Evolutionary conservation across 35 echinoderm and acorn worm species (phyloP), one percentile per base, ranked within the genome.

Genomic region (Patiria miniata): DNA sequence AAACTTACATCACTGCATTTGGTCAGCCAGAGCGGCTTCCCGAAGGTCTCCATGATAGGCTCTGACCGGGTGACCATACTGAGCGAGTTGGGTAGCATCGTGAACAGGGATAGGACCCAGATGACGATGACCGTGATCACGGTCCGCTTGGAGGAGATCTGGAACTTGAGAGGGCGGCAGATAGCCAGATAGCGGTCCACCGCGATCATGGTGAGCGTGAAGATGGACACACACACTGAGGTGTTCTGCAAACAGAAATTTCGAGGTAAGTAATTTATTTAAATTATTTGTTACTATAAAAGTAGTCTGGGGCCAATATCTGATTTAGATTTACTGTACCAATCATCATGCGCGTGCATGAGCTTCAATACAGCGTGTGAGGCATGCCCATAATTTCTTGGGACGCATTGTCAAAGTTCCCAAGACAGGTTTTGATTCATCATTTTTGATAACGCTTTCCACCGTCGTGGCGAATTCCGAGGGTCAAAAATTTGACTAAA

Each of bases 161-260:
- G 92, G 52, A 99, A 99, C 86, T 94, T 92, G 12, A 99, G 93
- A 26, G 96, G 90, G 30, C 90, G 39, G 38, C 96, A 99, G 78
- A 95, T 99, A 8, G 96, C 96, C 26, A 99, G 89, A 53, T 94
- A 99, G 33, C 96, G 40, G 77, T 99, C 96, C 15, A 99, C 96
- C 0, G 96, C 89, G 14, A 99, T 98, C 89, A 94, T 94, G 52
- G 79, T 99, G n/a, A 99, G 37, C 5, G 96, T 99, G 39, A 88
- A 94, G 39, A 99, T 88, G 23, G 96, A 99, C 12, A 93, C 96
- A 30, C 86, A 85, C 0, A 99, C 60, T 17, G 90, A 82, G 23
- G 82, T 60, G 47, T 81, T 69, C 84, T 69, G 84, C 18, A 77
- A 77, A 47, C 42, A n/a, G 42, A 47, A 47, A 47, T 47, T 4